Evolutionary conservation across 2,797 vertebrate species (phyloP).

Genomic region (Lagorchestes hirsutus): DNA sequence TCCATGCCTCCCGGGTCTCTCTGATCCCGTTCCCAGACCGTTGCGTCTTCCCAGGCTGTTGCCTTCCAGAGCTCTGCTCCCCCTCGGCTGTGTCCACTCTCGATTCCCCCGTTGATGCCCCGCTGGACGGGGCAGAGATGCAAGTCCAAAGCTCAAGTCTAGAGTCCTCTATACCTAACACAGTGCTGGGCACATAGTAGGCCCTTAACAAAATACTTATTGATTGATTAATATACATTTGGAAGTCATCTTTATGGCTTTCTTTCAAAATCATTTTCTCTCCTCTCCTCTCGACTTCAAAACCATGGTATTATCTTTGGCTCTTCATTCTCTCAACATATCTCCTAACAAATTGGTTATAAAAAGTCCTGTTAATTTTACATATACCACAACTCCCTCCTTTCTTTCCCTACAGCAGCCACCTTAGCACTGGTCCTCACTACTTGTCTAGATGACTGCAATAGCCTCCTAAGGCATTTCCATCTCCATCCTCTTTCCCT

Average conservation of each 20-base stretch:
- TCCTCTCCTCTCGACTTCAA: not conserved
- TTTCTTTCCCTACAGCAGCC: not conserved
- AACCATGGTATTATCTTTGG: not conserved
- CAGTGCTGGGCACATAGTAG: not conserved
- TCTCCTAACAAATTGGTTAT: not conserved
- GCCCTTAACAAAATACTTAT: constrained; percentile 24
- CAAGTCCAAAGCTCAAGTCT: not conserved
- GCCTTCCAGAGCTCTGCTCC: too few species aligned
- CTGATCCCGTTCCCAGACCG: too few species aligned
- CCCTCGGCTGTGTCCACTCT: too few species aligned
- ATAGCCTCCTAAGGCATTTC: not conserved
- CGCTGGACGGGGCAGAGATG: too few species aligned
- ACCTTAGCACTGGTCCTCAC: not conserved
- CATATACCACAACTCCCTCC: not conserved
- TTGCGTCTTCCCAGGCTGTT: too few species aligned
- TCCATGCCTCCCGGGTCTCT: too few species aligned
- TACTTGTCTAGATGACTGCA: not conserved
- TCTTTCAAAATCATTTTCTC: not conserved
- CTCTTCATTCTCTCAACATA: not conserved
- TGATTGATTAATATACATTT: constrained; percentile 26
- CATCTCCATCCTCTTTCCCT: not conserved
- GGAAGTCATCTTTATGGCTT: constrained; percentile 46
- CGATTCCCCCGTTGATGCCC: too few species aligned
- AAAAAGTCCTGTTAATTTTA: not conserved
- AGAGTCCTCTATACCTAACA: not conserved